Base-by-base conservation (phyloP, 2,113 vertebrate species). In the Oryzias woworae region DNA sequence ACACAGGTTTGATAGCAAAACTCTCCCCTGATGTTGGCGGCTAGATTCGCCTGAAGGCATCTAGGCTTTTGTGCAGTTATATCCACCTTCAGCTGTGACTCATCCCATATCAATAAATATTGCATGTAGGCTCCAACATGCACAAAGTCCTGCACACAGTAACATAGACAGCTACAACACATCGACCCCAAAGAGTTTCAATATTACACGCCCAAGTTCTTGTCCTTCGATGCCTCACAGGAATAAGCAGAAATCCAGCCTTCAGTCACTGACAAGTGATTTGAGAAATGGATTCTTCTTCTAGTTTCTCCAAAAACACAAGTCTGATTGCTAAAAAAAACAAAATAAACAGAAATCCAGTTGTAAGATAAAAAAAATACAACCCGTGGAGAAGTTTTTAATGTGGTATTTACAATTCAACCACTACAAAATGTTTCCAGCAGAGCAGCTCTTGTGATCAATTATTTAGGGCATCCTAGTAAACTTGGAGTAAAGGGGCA, bases 81-180 rank as follows among this genome's bases (percentile, higher is more conserved):
- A 75, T 68, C 62, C 45, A 72, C 62, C 56, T 74, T 80, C 64
- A 71, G 58, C 55, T 72, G 26, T 82, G 76, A 80, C 73, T 74
- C 73, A 83, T 63, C 61, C 55, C 66, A 59, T 62, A 70, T 70
- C 52, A 48, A 43, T 57, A 52, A 55, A 70, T 46, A 53, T 22
- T 0, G 26, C 60, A 36, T 36, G 36, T 10, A 36, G 36, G 58
- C 52, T 62, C 17, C 56, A 53, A 49, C 62, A 50, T 71, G 58
- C 41, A 62, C 49, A 28, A 14, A 1, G 42, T 28, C 15, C 46
- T 55, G 54, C 26, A 43, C 51, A 62, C 62, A 60, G 15, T 6
- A 0, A 45, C 45, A 57, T 41, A 56, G 10, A 71, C 62, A 57
- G 22, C 28, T 42, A 42, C 48, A 42, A 44, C 15, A 55, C 8